phyloP scores from a whole-genome alignment of 2,888 invertebrate species.

The Meiosimyza platycephala region DNA sequence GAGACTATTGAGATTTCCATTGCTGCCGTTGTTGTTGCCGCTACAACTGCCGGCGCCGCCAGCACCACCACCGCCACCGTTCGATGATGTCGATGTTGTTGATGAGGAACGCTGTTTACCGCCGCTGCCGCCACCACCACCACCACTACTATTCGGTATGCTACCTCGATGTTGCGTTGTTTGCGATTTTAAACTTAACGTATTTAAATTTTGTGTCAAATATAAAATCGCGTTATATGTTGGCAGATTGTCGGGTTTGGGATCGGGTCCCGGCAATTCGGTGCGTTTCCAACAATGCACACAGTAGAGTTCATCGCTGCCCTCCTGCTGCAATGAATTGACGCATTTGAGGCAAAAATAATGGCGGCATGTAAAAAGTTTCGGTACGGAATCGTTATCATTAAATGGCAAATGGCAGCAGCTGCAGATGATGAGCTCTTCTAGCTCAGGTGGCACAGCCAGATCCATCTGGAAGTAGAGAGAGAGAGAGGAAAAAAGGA shows the following conservation, averaged over 20 bases:
- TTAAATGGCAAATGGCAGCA: conserved; percentile 82
- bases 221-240: conserved; percentile 77
- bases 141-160: conserved; percentile 10
- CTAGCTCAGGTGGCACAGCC: conserved; percentile 75
- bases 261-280: conserved; percentile 73
- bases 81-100: conserved; percentile 45
- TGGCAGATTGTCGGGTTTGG: conserved; percentile 76
- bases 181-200: conserved; percentile 69
- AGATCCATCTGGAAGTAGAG: conserved; percentile 69
- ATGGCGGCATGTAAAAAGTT: conserved; percentile 80
- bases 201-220: conserved; percentile 73
- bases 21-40: conserved; percentile 30
- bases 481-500: background rate
- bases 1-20: conserved; percentile 47
- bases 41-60: conserved; percentile 35
- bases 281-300: conserved; percentile 82
- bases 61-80: conserved; percentile 38
- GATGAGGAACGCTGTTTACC: conserved; percentile 47
- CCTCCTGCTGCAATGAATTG: conserved; percentile 76
- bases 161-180: conserved; percentile 44
- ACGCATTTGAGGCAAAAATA: conserved; percentile 82
- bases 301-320: conserved; percentile 77
- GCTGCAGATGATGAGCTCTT: conserved; percentile 80
- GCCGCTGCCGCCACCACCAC: conserved; percentile 5
- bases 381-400: conserved; percentile 78